Conservation (phyloP, 2,797 vertebrate genomes). For the Ibycter americanus region DNA sequence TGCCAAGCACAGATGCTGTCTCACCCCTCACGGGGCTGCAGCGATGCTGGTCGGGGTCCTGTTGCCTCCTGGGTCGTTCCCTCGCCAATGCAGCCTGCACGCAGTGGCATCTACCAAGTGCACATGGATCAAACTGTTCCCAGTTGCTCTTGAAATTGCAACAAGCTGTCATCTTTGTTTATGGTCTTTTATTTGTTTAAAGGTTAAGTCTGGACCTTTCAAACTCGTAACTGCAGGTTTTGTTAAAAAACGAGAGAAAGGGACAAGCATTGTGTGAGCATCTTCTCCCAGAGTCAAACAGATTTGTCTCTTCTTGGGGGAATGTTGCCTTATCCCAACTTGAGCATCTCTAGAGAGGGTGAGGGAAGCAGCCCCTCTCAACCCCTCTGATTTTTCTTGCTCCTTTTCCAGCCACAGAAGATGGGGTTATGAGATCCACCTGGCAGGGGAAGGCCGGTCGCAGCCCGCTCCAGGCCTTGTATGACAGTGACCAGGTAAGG, state of each 20-base stretch:
- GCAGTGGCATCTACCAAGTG: neutral
- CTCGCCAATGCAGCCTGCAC: rapidly evolving
- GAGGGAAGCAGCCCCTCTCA: neutral
- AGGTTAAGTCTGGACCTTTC: neutral
- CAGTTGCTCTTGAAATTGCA: neutral
- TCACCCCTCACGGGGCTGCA: rapidly evolving
- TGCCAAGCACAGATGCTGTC: neutral
- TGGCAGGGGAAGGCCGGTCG: slow-evolving; percentile 81
- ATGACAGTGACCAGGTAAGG: slow-evolving; percentile 88
- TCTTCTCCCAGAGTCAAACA: neutral
- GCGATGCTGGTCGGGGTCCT: neutral
- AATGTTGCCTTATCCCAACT: neutral
- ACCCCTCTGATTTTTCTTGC: neutral
- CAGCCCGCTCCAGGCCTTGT: slow-evolving; percentile 87
- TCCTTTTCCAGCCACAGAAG: slow-evolving; percentile 73
- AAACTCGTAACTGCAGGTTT: neutral
- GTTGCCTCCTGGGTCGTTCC: neutral
- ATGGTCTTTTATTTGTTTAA: neutral
- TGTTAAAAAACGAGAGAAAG: neutral
- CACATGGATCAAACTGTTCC: neutral
- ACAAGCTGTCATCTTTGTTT: neutral
- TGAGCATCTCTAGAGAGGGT: neutral
- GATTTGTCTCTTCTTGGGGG: neutral
- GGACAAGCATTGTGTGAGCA: neutral
- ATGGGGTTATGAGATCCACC: slow-evolving; percentile 54